Conservation (phyloP, 1,140 invertebrate genomes). For the Thereuonema tuberculata region DNA sequence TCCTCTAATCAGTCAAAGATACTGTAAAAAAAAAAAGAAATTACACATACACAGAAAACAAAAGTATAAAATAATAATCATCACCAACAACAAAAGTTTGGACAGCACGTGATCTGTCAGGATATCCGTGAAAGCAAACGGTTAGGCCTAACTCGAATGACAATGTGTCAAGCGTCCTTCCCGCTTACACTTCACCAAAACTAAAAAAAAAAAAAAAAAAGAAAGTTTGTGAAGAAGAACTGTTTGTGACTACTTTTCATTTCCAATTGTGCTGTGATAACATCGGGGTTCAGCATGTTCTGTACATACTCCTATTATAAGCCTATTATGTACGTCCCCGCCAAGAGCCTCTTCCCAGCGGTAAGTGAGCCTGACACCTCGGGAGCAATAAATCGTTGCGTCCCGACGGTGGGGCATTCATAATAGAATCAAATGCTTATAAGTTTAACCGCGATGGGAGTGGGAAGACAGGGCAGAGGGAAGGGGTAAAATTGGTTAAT, state of each 20-base stretch:
- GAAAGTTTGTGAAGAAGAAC: neutral
- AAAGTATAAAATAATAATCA: too few relatives aligned
- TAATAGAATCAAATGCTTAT: too few relatives aligned
- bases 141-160: neutral
- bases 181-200: neutral
- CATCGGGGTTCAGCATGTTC: neutral
- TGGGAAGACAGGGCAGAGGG: too few relatives aligned
- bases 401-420: too few relatives aligned
- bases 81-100: too few relatives aligned
- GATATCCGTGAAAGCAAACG: neutral
- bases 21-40: too few relatives aligned
- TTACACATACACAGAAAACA: too few relatives aligned
- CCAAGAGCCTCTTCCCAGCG: constrained; percentile 5
- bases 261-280: neutral
- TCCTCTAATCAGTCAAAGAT: too few relatives aligned
- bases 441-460: too few relatives aligned
- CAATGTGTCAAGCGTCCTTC: neutral
- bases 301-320: constrained; percentile 7
- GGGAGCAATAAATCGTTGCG: too few relatives aligned
- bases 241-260: neutral
- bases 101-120: neutral
- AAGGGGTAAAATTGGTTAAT: too few relatives aligned
- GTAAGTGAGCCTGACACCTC: constrained; percentile 3
- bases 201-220: too few relatives aligned
- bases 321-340: constrained; percentile 6